Evolutionary conservation across 2,797 vertebrate species (phyloP).

Genomic region (Dendrocincla fuliginosa): DNA sequence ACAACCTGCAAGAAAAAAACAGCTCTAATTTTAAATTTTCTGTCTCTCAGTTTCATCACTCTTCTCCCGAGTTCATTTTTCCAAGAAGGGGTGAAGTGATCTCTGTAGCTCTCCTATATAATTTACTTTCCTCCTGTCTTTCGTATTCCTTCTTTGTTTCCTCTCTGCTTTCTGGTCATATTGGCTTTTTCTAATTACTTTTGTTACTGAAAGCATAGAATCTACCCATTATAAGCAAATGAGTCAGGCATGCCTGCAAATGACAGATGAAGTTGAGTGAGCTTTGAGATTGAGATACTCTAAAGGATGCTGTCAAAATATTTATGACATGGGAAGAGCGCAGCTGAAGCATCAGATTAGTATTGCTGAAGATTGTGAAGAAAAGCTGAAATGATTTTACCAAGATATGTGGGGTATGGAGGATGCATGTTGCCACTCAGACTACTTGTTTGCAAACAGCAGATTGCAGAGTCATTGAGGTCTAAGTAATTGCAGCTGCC

Average conservation of each 20-base stretch:
- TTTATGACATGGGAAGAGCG: background rate
- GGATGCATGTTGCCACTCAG: background rate
- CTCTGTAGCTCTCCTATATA: background rate
- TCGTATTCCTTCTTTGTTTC: background rate
- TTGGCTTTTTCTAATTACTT: background rate
- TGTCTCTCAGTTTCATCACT: background rate
- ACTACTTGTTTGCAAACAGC: background rate
- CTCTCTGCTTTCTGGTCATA: background rate
- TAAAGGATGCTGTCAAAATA: constrained; percentile 43
- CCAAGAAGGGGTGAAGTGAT: background rate
- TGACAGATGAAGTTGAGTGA: background rate
- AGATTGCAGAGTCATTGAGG: background rate
- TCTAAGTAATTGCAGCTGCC: constrained; percentile 10
- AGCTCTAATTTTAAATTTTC: background rate
- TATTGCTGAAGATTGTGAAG: background rate
- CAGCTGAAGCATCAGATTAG: background rate
- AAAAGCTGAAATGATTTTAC: background rate
- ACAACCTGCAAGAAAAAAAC: background rate
- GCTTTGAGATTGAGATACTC: background rate
- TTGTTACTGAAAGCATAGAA: background rate
- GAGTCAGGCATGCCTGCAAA: background rate
- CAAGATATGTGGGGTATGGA: background rate
- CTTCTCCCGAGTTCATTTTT: background rate
- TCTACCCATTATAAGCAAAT: background rate
- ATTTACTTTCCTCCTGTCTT: background rate